Percentiles rank a stretch among this genome's conserved stretches.
phyloP scores from a whole-genome alignment of 2,888 invertebrate species.

The Glomeris marginata region DNA sequence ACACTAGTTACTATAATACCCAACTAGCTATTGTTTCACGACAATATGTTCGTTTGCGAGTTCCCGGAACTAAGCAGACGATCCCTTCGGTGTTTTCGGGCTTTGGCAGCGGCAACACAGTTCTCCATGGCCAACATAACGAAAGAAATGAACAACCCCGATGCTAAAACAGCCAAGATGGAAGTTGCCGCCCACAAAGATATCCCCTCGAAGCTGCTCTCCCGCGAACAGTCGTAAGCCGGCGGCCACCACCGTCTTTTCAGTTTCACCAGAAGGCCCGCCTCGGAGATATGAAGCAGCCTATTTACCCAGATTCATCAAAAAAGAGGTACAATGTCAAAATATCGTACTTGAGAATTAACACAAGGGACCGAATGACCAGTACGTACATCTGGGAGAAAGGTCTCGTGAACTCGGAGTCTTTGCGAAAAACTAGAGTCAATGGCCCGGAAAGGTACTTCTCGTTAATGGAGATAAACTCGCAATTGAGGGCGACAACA shows the following conservation, averaged over 20 bases:
- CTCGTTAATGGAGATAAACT: conserved; percentile 3
- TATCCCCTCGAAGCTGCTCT: conserved; percentile 2
- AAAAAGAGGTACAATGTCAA: not conserved
- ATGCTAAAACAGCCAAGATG: conserved; percentile 1
- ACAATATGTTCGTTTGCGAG: too few relatives aligned
- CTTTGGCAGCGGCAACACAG: too few relatives aligned
- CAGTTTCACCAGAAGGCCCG: conserved; percentile 6
- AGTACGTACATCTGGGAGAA: conserved; percentile 8
- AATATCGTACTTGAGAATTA: not conserved
- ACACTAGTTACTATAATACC: too few relatives aligned
- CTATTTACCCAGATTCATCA: not conserved
- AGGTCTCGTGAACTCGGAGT: conserved; percentile 9
- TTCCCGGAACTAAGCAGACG: too few relatives aligned
- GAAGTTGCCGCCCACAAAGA: conserved; percentile 6
- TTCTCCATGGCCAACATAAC: too few relatives aligned
- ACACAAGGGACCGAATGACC: too few relatives aligned
- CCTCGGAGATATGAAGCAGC: conserved; percentile 10
- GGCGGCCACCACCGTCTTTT: conserved; percentile 12
- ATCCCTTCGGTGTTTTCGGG: too few relatives aligned
- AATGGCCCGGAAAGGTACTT: conserved; percentile 10
- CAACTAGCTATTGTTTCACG: too few relatives aligned
- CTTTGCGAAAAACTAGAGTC: conserved; percentile 9
- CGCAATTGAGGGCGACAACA: conserved; percentile 3
- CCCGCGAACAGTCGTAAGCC: conserved; percentile 5
- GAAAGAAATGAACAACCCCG: too few relatives aligned